Evolutionary conservation across 2,888 invertebrate species (phyloP).

Genomic region (Chymomyza amoena): DNA sequence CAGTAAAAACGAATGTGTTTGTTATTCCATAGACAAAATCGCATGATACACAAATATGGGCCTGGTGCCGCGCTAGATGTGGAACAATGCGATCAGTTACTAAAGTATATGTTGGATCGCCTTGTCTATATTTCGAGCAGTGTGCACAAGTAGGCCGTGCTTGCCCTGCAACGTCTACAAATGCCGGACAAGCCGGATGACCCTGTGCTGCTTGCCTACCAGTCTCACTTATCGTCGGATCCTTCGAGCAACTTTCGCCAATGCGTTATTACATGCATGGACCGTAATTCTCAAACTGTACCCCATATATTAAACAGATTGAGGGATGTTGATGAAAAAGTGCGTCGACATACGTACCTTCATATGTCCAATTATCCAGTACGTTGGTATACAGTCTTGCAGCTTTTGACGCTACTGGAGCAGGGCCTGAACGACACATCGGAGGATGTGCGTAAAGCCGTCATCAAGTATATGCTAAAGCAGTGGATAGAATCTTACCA

Average conservation of each 20-base stretch:
- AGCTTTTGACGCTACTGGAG: constrained; percentile 82
- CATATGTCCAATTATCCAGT: constrained; percentile 79
- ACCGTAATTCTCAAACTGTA: constrained; percentile 85
- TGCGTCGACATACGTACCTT: constrained; percentile 81
- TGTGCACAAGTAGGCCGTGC: no score
- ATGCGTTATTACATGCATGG: constrained; percentile 87
- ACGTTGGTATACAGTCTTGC: constrained; percentile 81
- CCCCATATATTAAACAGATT: constrained; percentile 85
- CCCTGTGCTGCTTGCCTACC: no score
- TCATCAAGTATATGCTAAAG: no score
- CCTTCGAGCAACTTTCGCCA: no score
- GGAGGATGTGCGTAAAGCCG: constrained; percentile 79
- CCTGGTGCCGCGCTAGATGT: constrained; percentile 88
- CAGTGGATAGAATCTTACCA: constrained; percentile 88
- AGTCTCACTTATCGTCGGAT: no score
- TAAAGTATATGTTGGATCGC: constrained; percentile 83
- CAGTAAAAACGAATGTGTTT: constrained; percentile 1
- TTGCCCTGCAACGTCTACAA: no score
- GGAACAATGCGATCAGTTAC: constrained; percentile 85
- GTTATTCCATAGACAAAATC: constrained; percentile 77
- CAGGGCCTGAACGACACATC: constrained; percentile 83
- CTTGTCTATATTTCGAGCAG: no score
- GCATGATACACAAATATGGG: constrained; percentile 81
- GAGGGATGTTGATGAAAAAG: constrained; percentile 88
- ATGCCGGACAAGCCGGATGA: no score